Evolutionary conservation across 1,140 invertebrate species (phyloP).

Genomic region (Hyles euphorbiae): DNA sequence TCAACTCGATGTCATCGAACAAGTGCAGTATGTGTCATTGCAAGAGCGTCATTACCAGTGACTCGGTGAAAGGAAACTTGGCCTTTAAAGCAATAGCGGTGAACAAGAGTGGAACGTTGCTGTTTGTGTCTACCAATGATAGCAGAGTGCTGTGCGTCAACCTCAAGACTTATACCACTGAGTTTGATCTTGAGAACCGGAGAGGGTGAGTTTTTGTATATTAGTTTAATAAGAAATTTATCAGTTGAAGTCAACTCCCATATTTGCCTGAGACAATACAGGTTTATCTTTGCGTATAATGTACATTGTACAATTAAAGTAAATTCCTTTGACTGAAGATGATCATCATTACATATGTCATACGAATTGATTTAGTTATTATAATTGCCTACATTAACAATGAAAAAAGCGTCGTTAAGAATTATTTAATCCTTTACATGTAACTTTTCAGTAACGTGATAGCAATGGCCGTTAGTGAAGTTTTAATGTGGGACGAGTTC

Average conservation of each 20-base stretch:
- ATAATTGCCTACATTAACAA: too few relatives aligned
- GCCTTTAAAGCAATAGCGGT: constrained; percentile 48
- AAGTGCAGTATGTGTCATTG: constrained; percentile 29
- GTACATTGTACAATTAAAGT: too few relatives aligned
- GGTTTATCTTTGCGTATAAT: too few relatives aligned
- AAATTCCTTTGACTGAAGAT: too few relatives aligned
- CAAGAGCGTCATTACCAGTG: constrained; percentile 34
- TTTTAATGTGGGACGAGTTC: constrained; percentile 47
- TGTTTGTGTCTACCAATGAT: constrained; percentile 60
- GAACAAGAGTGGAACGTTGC: constrained; percentile 51
- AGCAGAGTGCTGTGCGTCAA: constrained; percentile 54
- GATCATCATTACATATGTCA: too few relatives aligned
- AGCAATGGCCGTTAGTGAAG: constrained; percentile 55
- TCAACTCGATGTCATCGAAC: constrained; percentile 22
- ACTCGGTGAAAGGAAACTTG: constrained; percentile 41
- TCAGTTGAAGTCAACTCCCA: too few relatives aligned
- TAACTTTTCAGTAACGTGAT: constrained; percentile 46
- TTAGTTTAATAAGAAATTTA: not conserved
- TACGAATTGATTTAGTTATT: too few relatives aligned
- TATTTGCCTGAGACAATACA: too few relatives aligned
- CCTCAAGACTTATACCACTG: constrained; percentile 43
- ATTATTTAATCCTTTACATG: too few relatives aligned
- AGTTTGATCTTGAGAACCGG: constrained; percentile 57
- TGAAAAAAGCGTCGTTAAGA: too few relatives aligned
- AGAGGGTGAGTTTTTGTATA: constrained; percentile 44